A percentile compares a stretch with the other conserved stretches of the same genome.
These are phyloP conservation scores for Bombus haemorrhoidalis DNA, from an alignment of 1,140 invertebrate genomes.

Conservation along the genomic window DNA sequence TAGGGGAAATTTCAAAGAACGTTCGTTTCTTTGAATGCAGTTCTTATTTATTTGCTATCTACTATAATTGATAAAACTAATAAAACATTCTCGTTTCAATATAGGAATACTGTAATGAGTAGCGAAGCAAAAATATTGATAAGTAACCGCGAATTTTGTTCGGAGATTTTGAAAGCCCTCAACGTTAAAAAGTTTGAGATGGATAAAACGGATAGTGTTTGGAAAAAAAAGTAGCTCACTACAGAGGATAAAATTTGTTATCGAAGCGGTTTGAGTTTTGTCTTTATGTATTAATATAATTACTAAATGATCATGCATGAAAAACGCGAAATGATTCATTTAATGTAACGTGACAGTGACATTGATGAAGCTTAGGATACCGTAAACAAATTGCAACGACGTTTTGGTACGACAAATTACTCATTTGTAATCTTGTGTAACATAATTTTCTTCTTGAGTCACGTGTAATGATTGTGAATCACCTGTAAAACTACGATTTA, in stretches of 20 bases:
- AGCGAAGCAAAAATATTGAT: too few species aligned
- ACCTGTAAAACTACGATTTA: constrained; percentile 3
- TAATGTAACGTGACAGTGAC: neutral
- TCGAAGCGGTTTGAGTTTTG: too few species aligned
- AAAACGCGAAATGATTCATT: neutral
- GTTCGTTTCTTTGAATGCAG: neutral
- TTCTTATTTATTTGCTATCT: neutral
- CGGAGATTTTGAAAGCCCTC: too few species aligned
- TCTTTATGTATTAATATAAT: neutral
- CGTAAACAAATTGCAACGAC: neutral
- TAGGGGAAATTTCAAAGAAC: neutral
- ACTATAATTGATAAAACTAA: neutral
- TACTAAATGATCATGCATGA: neutral
- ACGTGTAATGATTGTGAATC: constrained; percentile 34
- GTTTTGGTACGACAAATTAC: neutral
- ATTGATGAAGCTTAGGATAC: neutral
- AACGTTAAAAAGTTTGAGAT: too few species aligned
- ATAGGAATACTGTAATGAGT: too few species aligned
- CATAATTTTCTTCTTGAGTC: constrained; percentile 30
- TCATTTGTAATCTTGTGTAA: neutral
- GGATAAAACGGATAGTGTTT: too few species aligned
- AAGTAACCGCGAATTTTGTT: too few species aligned
- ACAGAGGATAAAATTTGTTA: too few species aligned
- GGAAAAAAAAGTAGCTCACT: too few species aligned
- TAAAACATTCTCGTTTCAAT: too few species aligned